Evolutionary conservation across 2,797 vertebrate genomes (phyloP), one percentile per base, ranked within the genome.

Genomic region (Sternarchorhynchus goeldii): DNA sequence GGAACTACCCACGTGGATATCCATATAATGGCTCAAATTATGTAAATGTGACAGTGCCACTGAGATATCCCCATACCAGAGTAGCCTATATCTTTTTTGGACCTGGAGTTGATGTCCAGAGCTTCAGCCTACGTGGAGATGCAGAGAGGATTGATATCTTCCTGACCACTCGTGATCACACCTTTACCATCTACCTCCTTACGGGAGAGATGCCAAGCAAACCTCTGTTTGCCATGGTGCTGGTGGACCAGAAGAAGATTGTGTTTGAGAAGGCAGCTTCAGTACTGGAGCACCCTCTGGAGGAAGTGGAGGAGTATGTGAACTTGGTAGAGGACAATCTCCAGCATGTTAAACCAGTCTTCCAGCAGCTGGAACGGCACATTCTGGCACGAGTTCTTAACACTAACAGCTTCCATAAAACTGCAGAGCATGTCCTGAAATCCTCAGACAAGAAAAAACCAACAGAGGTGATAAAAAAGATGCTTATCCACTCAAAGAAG

Each of bases 1-100:
- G 93, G 91, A 91, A 88, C 12, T 99, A 99, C 81, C 97, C 97
- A 36, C 91, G 91, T 5, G 96, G 96, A 73, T 98, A 97, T 85
- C 95, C 96, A 0, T 98, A 98, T 80, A 96, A 97, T 0, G 97
- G 97, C 41, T 98, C 97, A 0, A 97, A 99, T 88, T 99, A 94
- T 0, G 96, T 98, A 81, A 99, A 99, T 58, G 95, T 99, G 82
- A 98, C 97, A 0, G 94, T 93, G 85, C 93, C 92, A 17, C 83
- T 99, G 77, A 94, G 95, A 60, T 93, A 90, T 71, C 95, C 96
- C 0, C 1, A 94, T 90, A 97, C 95, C 0, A 93, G 96, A 85
- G 91, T 93, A 70, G 96, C 95, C 50, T 98, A 98, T 88, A 91
- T 98, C 82, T 98, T 99, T 83, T 94, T 95, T 31, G 98, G 98